phyloP scores from a whole-genome alignment of 2,113 vertebrate genomes.

The Casuarius casuarius region DNA sequence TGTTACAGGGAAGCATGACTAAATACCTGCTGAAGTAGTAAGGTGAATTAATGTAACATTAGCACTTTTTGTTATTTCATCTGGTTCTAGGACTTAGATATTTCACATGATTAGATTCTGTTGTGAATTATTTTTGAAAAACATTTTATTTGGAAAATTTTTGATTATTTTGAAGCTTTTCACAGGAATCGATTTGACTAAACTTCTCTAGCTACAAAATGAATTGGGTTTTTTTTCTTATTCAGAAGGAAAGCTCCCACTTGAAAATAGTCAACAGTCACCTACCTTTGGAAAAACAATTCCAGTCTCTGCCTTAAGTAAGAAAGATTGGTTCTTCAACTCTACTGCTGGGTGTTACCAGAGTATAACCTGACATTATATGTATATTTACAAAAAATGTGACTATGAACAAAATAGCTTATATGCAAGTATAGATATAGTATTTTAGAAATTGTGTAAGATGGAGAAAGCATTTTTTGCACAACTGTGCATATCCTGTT shows the following conservation, averaged over 20 bases:
- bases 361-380: not conserved
- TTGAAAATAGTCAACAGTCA: not conserved
- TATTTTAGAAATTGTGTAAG: not conserved
- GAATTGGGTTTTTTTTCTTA: not conserved
- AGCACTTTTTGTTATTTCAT: not conserved
- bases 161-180: not conserved
- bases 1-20: not conserved
- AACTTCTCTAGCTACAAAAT: not conserved
- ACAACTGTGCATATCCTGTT: not conserved
- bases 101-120: not conserved
- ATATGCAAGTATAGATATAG: not conserved
- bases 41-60: not conserved
- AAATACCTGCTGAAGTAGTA: not conserved
- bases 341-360: not conserved
- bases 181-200: not conserved
- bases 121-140: not conserved
- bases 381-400: not conserved
- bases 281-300: not conserved
- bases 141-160: not conserved
- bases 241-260: not conserved
- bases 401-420: not conserved
- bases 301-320: not conserved
- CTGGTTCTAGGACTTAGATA: not conserved
- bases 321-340: not conserved
- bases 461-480: not conserved